A percentile compares a stretch with the other conserved stretches of the same genome.
Conservation (phyloP, 2,797 vertebrate species). For the Lepilemur septentrionalis region DNA sequence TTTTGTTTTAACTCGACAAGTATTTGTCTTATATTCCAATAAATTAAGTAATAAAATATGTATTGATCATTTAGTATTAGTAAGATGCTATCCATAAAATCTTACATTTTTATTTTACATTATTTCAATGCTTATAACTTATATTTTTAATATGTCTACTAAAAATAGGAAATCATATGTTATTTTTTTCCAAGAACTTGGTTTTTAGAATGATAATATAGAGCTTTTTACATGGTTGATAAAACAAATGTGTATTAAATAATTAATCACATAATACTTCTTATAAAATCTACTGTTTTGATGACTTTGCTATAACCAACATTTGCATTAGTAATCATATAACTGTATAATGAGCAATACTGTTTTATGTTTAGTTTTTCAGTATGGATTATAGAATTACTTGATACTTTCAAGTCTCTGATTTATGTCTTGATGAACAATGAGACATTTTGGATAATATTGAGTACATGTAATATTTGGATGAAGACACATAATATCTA, state of each 20-base stretch:
- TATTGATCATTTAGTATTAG: neutral
- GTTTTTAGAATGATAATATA: neutral
- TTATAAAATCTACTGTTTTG: neutral
- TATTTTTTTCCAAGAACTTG: neutral
- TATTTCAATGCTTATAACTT: neutral
- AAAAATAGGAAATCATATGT: neutral
- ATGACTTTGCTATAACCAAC: neutral
- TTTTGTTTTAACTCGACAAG: neutral
- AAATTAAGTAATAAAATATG: neutral
- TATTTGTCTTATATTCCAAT: neutral
- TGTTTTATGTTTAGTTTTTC: neutral
- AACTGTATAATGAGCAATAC: neutral
- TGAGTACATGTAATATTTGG: neutral
- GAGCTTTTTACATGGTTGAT: neutral
- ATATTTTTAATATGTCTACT: neutral
- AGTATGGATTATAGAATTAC: neutral
- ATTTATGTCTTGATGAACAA: neutral
- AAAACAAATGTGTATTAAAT: neutral
- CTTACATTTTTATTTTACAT: neutral
- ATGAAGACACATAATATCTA: neutral
- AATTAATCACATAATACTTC: neutral
- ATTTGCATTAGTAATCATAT: neutral
- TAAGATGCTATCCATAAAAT: neutral
- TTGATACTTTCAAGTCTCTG: neutral
- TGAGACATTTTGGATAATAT: neutral